A percentile compares a stretch with the other conserved stretches of the same genome.
Evolutionary conservation across 92 coral and sea anemone genomes (phyloP).

Genomic region (Zoanthus sansibaricus): DNA sequence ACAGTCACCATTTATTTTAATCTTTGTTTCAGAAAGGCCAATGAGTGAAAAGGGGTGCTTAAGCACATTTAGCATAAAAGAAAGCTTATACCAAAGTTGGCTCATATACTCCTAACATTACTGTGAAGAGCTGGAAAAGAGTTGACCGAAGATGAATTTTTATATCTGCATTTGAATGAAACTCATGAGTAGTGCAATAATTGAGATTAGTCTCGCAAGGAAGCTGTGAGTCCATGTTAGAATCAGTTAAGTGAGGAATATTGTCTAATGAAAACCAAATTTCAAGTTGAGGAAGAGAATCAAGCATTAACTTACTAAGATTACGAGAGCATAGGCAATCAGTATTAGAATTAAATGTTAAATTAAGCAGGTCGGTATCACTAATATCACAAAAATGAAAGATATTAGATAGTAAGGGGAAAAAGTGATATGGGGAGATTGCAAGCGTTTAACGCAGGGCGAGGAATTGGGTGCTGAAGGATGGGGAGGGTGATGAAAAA

Average conservation of each 20-base stretch:
- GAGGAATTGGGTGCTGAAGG: too few relatives aligned
- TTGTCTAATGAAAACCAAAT: constrained; percentile 9
- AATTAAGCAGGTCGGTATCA: not conserved
- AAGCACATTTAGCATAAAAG: constrained; percentile 32
- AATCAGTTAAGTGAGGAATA: not conserved
- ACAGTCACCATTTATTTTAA: constrained; percentile 15
- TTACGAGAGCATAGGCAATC: constrained; percentile 9
- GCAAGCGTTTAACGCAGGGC: too few relatives aligned
- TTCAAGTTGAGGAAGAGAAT: not conserved
- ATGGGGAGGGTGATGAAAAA: too few relatives aligned
- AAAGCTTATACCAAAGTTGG: constrained; percentile 48
- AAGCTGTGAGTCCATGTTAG: constrained; percentile 47
- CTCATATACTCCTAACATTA: constrained; percentile 53
- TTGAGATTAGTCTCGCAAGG: constrained; percentile 44
- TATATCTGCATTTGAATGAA: constrained; percentile 18
- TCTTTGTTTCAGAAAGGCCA: constrained; percentile 54
- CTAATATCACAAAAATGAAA: too few relatives aligned
- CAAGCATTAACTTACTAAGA: constrained; percentile 10
- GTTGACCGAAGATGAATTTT: constrained; percentile 26
- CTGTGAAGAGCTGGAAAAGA: constrained; percentile 44
- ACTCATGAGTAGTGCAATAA: constrained; percentile 44
- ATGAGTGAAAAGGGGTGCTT: constrained; percentile 49
- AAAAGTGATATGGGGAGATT: too few relatives aligned
- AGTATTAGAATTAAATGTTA: not conserved
- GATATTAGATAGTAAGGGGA: too few relatives aligned